phyloP scores from a whole-genome alignment of 2,113 vertebrate species.

The Oncorhynchus clarkii region DNA sequence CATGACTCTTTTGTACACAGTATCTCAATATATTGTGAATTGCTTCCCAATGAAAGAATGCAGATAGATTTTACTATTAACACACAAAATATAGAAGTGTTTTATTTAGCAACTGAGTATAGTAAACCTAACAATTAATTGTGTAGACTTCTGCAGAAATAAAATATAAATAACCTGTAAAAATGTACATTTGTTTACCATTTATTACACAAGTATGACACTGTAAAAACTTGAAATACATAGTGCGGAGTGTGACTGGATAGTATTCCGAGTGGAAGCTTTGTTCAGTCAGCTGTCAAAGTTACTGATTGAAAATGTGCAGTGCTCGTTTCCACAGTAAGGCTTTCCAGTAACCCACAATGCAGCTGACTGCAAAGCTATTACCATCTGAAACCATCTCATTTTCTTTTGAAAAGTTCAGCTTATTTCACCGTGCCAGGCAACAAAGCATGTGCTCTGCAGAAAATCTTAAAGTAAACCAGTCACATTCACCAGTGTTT shows the following conservation, averaged over 20 bases:
- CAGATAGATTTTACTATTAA: conserved; percentile 3
- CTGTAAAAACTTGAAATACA: neutral
- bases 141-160: conserved; percentile 4
- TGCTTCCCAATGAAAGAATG: conserved; percentile 12
- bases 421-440: conserved; percentile 17
- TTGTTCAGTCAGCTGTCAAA: conserved; percentile 28
- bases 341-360: conserved; percentile 37
- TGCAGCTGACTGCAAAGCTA: conserved; percentile 30
- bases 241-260: neutral
- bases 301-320: conserved; percentile 25
- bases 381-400: conserved; percentile 43
- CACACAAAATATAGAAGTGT: neutral
- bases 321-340: conserved; percentile 10
- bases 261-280: conserved; percentile 1
- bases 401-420: conserved; percentile 39
- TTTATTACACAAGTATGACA: conserved; percentile 2
- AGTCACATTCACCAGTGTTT: conserved; percentile 18
- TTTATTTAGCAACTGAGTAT: conserved; percentile 17
- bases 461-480: conserved; percentile 29
- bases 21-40: neutral
- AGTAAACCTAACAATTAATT: neutral
- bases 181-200: neutral
- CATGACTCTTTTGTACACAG: neutral
- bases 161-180: too few relatives aligned
- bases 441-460: conserved; percentile 40